Evolutionary conservation across 2,113 vertebrate genomes (phyloP).

Genomic region (Crotalus horridus): DNA sequence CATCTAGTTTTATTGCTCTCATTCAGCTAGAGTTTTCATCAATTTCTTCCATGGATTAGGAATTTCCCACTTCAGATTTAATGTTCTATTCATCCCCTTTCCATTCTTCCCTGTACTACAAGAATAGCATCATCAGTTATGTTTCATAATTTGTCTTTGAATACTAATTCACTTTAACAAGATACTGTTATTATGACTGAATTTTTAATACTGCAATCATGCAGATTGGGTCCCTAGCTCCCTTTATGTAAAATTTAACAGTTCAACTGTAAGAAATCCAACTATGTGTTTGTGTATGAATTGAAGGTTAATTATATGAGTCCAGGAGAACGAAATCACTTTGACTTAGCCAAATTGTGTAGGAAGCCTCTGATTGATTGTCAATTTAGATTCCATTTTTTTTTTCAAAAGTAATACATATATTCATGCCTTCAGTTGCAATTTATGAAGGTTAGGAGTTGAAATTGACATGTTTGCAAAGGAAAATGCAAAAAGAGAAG

Average conservation of each 20-base stretch:
- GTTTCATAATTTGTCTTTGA: slow-evolving; percentile 5
- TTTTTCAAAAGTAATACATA: background rate
- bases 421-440: background rate
- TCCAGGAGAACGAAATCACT: background rate
- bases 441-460: background rate
- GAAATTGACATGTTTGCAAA: background rate
- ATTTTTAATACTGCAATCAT: background rate
- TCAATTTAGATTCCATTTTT: background rate
- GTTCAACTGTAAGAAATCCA: background rate
- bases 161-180: background rate
- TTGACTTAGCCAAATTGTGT: background rate
- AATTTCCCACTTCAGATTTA: background rate
- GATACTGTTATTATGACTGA: background rate
- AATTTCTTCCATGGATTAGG: background rate
- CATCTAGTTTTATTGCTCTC: background rate
- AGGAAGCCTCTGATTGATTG: background rate
- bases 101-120: background rate
- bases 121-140: background rate
- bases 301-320: background rate
- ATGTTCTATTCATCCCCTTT: background rate
- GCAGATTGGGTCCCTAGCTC: background rate
- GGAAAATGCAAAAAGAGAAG: background rate
- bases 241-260: background rate
- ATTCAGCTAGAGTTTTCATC: background rate
- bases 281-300: background rate